These are phyloP conservation scores for Berghia stephanieae DNA, from an alignment of 1,140 invertebrate genomes.

Conservation along the genomic window DNA sequence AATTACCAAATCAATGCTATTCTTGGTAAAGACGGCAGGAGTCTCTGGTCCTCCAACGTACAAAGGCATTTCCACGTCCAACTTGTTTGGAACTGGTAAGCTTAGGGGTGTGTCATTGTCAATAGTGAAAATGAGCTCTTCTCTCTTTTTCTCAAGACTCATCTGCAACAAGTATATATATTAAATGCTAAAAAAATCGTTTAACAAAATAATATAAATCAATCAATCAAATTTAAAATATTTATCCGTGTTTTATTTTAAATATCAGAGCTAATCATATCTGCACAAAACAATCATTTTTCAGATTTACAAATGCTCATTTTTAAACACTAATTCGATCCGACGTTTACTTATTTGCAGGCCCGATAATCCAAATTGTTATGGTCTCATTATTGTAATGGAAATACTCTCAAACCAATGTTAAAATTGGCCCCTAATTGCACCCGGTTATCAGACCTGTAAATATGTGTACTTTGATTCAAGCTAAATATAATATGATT, in stretches of 20 bases:
- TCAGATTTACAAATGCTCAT: too few species aligned
- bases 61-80: slow-evolving; percentile 76
- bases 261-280: too few species aligned
- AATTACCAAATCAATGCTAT: slow-evolving; percentile 42
- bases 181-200: neutral
- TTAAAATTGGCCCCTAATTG: too few species aligned
- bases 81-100: slow-evolving; percentile 76
- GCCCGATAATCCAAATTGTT: too few species aligned
- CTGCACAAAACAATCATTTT: too few species aligned
- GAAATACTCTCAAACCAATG: too few species aligned
- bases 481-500: too few species aligned
- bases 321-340: too few species aligned
- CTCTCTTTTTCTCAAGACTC: slow-evolving; percentile 72
- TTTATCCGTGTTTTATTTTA: neutral
- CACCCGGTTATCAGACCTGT: too few species aligned
- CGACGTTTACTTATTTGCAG: too few species aligned
- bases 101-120: slow-evolving; percentile 74
- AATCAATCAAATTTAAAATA: neutral
- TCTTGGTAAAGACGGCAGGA: slow-evolving; percentile 38
- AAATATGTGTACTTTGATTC: too few species aligned
- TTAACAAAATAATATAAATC: neutral
- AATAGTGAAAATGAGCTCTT: slow-evolving; percentile 76
- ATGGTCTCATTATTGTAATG: too few species aligned
- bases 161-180: slow-evolving; percentile 60
- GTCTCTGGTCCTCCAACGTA: slow-evolving; percentile 82